Conservation (phyloP, 35 echinoderm and acorn worm species). For the Heliocidaris tuberculata region DNA sequence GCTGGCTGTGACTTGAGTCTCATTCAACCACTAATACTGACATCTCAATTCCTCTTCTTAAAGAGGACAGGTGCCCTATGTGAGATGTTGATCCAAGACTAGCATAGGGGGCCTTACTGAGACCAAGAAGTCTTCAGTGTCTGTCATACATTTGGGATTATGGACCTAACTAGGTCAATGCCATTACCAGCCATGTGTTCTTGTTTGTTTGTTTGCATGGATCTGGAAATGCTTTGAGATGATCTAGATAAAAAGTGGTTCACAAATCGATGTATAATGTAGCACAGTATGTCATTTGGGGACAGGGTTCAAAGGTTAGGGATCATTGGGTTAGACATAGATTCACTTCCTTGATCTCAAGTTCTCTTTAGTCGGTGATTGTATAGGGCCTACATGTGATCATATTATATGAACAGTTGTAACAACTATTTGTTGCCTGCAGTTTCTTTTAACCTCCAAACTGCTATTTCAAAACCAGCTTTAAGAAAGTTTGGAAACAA, state of each 20-base stretch:
- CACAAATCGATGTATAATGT: neutral
- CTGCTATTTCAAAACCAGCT: neutral
- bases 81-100: neutral
- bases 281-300: neutral
- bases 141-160: neutral
- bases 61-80: neutral
- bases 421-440: neutral
- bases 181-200: neutral
- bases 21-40: neutral
- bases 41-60: neutral
- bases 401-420: neutral
- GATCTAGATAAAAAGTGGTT: neutral
- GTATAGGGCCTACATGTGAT: neutral
- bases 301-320: neutral
- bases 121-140: neutral
- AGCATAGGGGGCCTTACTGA: neutral
- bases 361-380: neutral
- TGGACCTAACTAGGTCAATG: constrained; percentile 10
- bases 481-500: neutral
- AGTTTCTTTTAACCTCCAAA: neutral
- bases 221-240: neutral
- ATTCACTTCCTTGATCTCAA: neutral
- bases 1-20: neutral
- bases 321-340: neutral
- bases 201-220: neutral